phyloP scores from a whole-genome alignment of 2,797 vertebrate species.

The Pristis pectinata region DNA sequence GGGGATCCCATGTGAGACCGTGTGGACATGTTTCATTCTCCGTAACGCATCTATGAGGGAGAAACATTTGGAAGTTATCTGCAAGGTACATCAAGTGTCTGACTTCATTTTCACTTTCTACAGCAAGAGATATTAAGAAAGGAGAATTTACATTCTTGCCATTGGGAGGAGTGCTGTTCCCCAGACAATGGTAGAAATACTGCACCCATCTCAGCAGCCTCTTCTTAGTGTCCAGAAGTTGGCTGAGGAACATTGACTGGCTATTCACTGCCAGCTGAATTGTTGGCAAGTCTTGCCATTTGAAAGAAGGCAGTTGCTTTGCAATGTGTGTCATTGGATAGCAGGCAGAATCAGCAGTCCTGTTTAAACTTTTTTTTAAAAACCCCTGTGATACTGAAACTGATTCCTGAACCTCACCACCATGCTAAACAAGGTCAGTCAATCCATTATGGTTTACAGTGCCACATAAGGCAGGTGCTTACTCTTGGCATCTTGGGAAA shows the following conservation, averaged over 20 bases:
- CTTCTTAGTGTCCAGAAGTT: not conserved
- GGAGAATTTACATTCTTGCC: not conserved
- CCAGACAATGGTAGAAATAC: not conserved
- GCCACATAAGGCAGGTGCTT: not conserved
- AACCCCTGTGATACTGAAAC: not conserved
- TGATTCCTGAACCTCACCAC: not conserved
- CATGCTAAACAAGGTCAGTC: not conserved
- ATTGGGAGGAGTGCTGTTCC: not conserved
- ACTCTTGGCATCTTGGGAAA: not conserved
- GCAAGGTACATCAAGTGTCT: not conserved
- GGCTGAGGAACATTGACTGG: not conserved
- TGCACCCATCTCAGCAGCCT: not conserved
- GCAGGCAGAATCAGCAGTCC: not conserved
- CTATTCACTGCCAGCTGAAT: not conserved
- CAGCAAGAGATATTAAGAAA: not conserved
- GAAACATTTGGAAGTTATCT: not conserved
- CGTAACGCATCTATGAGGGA: not conserved
- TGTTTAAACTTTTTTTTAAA: not conserved
- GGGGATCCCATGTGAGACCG: not conserved
- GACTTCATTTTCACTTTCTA: not conserved
- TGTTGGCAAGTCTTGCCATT: not conserved
- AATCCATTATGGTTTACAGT: not conserved
- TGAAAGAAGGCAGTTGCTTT: not conserved
- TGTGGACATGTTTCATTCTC: constrained; percentile 13
- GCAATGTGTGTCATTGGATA: not conserved